Evolutionary conservation across 2,888 invertebrate species (phyloP), one percentile per base, ranked within the genome.

Genomic region (Cataglyphis altisquamis): DNA sequence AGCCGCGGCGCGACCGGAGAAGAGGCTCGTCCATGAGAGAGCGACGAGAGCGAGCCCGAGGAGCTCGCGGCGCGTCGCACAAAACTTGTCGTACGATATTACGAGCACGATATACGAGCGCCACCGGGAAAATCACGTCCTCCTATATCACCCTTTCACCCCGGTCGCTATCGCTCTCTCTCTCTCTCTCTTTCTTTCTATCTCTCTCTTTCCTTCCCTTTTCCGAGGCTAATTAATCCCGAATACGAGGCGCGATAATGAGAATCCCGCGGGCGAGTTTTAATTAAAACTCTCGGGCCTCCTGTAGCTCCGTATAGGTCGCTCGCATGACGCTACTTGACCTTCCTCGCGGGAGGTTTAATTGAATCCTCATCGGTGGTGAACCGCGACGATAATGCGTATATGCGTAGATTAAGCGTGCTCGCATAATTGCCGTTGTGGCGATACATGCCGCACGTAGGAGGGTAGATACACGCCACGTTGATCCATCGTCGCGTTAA

Each of bases 301-400:
- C 73, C 32, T 57, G n/a, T 66, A 64, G 62, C 45, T 29, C 63
- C 45, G 70, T 52, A n/a, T 52, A 52, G 88, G 88, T 86, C 88
- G 82, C 73, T 84, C 78, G 70, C 87, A 87, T 81, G 68, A 55
- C 72, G 87, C 29, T 73, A 86, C 90, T 89, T 88, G 89, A 90
- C 90, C 90, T 88, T 88, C 82, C 90, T 39, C 86, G 78, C 84
- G 87, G 84, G 55, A 84, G 73, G 66, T 84, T 87, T 87, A 86
- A 87, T 88, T 84, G 90, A 86, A 89, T 83, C 83, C 83, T 87
- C 77, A 39, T 85, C 63, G 87, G 66, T 52, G 63, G 36, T 66
- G 84, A 81, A 8, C 64, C 74, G 68, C 81, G 86, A 78, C 73
- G 87, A 25, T 87, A 86, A 84, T 87, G 84, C 89, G 72, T 89